Conservation (phyloP, 2,113 vertebrate genomes). For the Copsychus sechellarum region DNA sequence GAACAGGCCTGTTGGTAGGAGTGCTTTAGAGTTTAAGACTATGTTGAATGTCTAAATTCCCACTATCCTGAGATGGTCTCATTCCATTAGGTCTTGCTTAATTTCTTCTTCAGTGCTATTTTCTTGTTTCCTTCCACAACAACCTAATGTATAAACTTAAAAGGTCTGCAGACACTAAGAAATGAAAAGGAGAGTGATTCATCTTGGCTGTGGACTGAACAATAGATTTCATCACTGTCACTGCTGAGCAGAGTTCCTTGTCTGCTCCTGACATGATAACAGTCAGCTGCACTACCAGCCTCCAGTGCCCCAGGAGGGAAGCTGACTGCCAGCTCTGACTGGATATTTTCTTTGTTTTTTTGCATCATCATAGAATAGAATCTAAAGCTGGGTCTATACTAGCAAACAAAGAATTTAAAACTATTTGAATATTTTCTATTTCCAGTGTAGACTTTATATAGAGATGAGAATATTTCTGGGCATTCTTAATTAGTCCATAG, state of each 20-base stretch:
- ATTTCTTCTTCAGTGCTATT: background rate
- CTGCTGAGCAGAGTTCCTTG: slow-evolving; percentile 38
- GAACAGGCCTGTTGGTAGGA: background rate
- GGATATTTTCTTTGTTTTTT: background rate
- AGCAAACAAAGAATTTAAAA: background rate
- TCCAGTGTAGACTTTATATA: background rate
- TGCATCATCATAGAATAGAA: background rate
- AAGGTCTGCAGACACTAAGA: background rate
- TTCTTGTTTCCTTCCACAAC: background rate
- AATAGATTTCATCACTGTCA: slow-evolving; percentile 37
- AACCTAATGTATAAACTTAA: background rate
- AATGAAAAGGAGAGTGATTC: slow-evolving; percentile 38
- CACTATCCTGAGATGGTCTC: background rate
- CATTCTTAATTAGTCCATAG: background rate
- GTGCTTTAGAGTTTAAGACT: background rate
- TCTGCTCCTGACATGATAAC: background rate
- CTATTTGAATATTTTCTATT: background rate
- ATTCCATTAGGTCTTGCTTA: background rate
- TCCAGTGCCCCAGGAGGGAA: background rate
- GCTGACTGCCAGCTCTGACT: background rate
- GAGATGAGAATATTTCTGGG: background rate
- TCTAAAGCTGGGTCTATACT: background rate
- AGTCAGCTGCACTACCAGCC: background rate
- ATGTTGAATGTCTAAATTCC: background rate
- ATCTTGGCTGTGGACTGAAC: slow-evolving; percentile 30